Conservation (phyloP, 2,113 vertebrate genomes). For the Phocoena sinus region DNA sequence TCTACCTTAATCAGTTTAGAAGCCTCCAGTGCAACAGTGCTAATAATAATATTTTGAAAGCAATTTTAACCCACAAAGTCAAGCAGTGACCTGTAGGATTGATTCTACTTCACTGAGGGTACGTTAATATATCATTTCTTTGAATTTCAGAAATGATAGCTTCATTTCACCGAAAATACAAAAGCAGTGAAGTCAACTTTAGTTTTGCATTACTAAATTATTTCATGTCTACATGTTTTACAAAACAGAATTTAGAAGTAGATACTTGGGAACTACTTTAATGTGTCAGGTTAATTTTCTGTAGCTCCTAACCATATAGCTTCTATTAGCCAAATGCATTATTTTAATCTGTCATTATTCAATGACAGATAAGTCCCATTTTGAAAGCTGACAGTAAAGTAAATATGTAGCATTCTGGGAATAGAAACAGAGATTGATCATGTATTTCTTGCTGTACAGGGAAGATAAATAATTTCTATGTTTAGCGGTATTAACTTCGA, state of each 20-base stretch:
- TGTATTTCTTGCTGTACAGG: background rate
- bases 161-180: conserved; percentile 42
- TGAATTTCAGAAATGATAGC: conserved; percentile 29
- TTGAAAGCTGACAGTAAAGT: background rate
- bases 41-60: conserved; percentile 73
- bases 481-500: conserved; percentile 28
- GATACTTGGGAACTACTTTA: background rate
- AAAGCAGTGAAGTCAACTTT: background rate
- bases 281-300: conserved; percentile 4
- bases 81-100: conserved; percentile 60
- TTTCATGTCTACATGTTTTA: background rate
- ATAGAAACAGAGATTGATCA: conserved; percentile 1
- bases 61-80: conserved; percentile 65
- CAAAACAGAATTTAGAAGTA: background rate
- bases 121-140: conserved; percentile 45
- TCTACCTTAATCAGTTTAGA: conserved; percentile 47
- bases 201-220: conserved; percentile 25
- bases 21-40: conserved; percentile 26
- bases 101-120: conserved; percentile 63
- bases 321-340: background rate
- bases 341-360: background rate
- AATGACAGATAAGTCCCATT: background rate
- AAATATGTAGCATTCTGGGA: background rate
- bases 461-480: conserved; percentile 21
- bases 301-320: background rate